A percentile compares a stretch with the other conserved stretches of the same genome.
phyloP scores from a whole-genome alignment of 23 tunicate species.

The Aplidium turbinatum region DNA sequence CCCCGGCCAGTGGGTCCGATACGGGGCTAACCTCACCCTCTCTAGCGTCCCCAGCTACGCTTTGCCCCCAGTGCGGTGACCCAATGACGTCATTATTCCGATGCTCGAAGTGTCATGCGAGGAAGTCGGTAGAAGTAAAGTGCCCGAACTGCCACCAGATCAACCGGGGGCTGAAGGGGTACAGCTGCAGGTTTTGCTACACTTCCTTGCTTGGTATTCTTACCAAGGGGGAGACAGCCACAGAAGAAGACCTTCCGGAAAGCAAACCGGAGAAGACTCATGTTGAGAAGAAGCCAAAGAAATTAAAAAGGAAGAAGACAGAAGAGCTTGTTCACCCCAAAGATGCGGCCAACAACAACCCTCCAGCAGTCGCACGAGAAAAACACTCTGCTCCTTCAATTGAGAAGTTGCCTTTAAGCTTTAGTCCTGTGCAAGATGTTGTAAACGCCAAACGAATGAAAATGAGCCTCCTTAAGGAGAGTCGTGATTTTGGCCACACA shows the following conservation, averaged over 20 bases:
- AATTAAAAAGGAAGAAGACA: conserved; percentile 41
- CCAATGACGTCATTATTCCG: conserved; percentile 58
- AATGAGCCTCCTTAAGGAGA: background rate
- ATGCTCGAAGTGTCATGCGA: conserved; percentile 68
- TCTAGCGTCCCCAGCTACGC: conserved; percentile 8
- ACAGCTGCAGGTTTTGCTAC: conserved; percentile 80
- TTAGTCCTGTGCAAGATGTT: background rate
- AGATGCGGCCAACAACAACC: background rate
- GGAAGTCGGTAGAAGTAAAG: conserved; percentile 37
- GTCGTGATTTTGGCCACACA: too few species aligned
- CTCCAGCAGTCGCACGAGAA: too few species aligned
- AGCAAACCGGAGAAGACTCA: conserved; percentile 23
- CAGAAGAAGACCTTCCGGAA: conserved; percentile 4
- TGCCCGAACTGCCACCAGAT: conserved; percentile 79
- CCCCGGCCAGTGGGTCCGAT: background rate
- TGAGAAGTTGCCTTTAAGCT: too few species aligned
- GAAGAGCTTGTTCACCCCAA: conserved; percentile 4
- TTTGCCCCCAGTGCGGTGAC: conserved; percentile 74
- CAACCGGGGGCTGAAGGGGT: conserved; percentile 71
- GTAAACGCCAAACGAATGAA: too few species aligned
- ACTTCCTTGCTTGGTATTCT: conserved; percentile 60
- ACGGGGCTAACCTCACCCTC: conserved; percentile 8
- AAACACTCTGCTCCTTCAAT: too few species aligned
- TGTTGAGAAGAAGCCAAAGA: conserved; percentile 42
- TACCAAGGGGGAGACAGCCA: background rate